Evolutionary conservation across 2,113 vertebrate species (phyloP), one percentile per base, ranked within the genome.

Genomic region (Ifrita kowaldi): DNA sequence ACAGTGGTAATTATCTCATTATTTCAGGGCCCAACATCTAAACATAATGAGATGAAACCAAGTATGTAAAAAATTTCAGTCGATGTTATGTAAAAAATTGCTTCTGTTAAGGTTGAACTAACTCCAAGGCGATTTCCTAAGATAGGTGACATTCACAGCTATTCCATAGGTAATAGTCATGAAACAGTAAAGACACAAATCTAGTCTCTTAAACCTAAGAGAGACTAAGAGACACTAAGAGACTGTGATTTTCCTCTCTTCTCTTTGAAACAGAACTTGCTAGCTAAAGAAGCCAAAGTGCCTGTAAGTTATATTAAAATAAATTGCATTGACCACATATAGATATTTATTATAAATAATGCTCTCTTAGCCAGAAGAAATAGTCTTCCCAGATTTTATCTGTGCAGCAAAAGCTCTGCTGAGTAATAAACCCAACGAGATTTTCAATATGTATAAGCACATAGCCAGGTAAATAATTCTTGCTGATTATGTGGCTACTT

Each of bases 401-500:
- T 57, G 13, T 60, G 20, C 27, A 74, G 12, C 10, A 73, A 60
- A 78, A 87, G 17, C 7, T 96, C 53, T 96, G 46, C 63, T 84
- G 37, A 50, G 69, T 42, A 78, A 93, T 82, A 94, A 90, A 80
- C 17, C 44, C 90, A 41, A 93, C 81, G 74, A 91, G 57, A 91
- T 57, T 94, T 96, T 84, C 81, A 91, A 35, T 91, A 78, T 77
- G 26, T 84, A 93, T 85, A 94, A 96, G 39, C 35, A 39, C 21
- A 76, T 64, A 81, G 12, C 39, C 73, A 42, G 23, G 63, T 95
- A 97, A 98, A 93, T 97, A 96, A 87, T 97, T 97, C 84, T 88
- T 96, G 30, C 76, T 96, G 89, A 93, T 92, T 95, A 89, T 93
- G 92, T 85, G 42, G 16, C 77, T 94, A 86, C 73, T 93, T 95